Evolutionary conservation across 2,113 vertebrate genomes (phyloP), one percentile per base, ranked within the genome.

Genomic region (Naja naja): DNA sequence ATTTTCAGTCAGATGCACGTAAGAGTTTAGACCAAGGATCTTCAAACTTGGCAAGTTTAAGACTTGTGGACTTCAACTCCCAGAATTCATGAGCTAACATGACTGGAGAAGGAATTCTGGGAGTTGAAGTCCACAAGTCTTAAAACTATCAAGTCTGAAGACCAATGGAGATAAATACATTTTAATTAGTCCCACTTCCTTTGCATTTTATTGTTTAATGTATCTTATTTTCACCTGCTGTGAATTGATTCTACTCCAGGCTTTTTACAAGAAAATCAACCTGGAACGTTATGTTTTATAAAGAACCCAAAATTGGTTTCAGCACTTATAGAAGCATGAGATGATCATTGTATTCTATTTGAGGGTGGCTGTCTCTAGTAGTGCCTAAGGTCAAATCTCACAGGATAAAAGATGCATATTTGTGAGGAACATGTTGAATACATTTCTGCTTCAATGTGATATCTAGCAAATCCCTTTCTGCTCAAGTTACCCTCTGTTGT

Each of bases 301-400:
- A 81, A 81, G 34, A 81, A 81, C 34, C 34, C 6, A 23, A 90
- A 39, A 90, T 25, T 91, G 91, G 94, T 90, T 94, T 93, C 95
- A 96, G 92, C 93, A 91, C 58, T 85, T 1, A 69, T 52, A 27
- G 90, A 92, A 92, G 89, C 43, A 92, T 0, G 11, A 55, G 92
- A 86, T 87, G 93, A 91, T 91, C 94, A 25, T 93, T 93, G 91
- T 88, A 90, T 94, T 93, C 89, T 85, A 92, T 95, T 89, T 94
- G 93, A 94, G 94, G 88, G 92, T 64, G 89, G 47, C 34, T 54
- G 45, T 49, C 47, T 49, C 96, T 93, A 90, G 85, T 85, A 96
- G 93, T 87, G 93, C 85, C 95, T 86, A 12, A 91, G 88, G 45
- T 45, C 7, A n/a, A 92, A 89, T 90, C 45, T 91, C 9, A 22